Percentiles rank a stretch among this genome's conserved stretches.
Conservation (phyloP, 1,140 invertebrate genomes). For the Aphis craccivora region DNA sequence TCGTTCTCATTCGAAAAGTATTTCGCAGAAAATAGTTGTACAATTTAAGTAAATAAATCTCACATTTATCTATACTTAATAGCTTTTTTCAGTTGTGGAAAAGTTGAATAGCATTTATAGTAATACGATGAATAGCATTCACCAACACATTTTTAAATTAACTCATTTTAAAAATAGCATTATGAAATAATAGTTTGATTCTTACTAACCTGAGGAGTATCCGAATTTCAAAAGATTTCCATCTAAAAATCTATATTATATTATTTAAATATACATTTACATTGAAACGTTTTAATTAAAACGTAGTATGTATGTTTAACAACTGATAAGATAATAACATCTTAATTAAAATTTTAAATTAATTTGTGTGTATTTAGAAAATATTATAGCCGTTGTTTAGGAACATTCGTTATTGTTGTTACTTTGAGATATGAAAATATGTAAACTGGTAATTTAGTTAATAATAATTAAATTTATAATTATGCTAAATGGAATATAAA, state of each 20-base stretch:
- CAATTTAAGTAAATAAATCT: not conserved
- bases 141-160: not conserved
- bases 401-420: not conserved
- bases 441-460: not conserved
- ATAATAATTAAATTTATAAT: not conserved
- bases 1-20: not conserved
- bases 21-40: not conserved
- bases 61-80: not conserved
- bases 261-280: not conserved
- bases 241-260: not conserved
- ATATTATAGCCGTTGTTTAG: not conserved
- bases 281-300: conserved; percentile 6
- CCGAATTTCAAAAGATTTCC: not conserved
- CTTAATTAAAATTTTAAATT: conserved; percentile 32
- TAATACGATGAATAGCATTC: not conserved
- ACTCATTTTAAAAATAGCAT: too few species aligned
- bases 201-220: not conserved
- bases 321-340: not conserved
- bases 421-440: not conserved
- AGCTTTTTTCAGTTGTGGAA: not conserved
- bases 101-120: not conserved
- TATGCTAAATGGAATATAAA: not conserved
- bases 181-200: not conserved
- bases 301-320: not conserved
- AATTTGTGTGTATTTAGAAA: not conserved